Evolutionary conservation across 2,113 vertebrate genomes (phyloP).

Genomic region (Phyllostomus hastatus): DNA sequence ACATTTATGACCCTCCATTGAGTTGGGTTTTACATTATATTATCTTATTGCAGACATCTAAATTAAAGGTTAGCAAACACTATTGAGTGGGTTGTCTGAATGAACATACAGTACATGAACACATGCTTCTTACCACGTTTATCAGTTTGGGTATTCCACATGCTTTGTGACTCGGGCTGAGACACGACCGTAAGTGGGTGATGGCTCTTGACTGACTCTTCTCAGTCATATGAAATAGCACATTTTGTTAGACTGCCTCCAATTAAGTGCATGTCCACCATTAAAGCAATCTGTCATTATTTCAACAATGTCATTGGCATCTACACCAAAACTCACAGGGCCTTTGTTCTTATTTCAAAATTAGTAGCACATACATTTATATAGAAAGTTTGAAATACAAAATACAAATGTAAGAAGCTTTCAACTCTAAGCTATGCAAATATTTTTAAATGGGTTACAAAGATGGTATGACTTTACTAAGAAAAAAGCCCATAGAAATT

Average conservation of each 20-base stretch:
- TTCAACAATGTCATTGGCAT: constrained; percentile 82
- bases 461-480: constrained; percentile 49
- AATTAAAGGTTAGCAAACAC: constrained; percentile 87
- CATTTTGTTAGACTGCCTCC: constrained; percentile 81
- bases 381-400: constrained; percentile 76
- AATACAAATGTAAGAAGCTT: constrained; percentile 79
- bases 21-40: constrained; percentile 85
- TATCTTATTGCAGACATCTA: constrained; percentile 83
- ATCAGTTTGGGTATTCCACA: constrained; percentile 66
- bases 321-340: constrained; percentile 70
- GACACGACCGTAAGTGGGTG: constrained; percentile 73
- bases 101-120: constrained; percentile 79
- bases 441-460: constrained; percentile 72
- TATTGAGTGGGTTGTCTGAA: constrained; percentile 81
- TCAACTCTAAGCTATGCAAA: constrained; percentile 79
- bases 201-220: constrained; percentile 79
- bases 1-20: constrained; percentile 83
- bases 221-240: constrained; percentile 77
- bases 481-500: constrained; percentile 77
- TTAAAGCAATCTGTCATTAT: constrained; percentile 83
- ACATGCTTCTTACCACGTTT: constrained; percentile 73
- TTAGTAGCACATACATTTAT: constrained; percentile 78
- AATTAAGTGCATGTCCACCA: constrained; percentile 81
- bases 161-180: constrained; percentile 73
- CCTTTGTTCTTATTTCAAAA: constrained; percentile 82